Percentiles rank a stretch among this genome's conserved stretches.
Conservation (phyloP, 2,797 vertebrate species). For the Chrosomus eos region DNA sequence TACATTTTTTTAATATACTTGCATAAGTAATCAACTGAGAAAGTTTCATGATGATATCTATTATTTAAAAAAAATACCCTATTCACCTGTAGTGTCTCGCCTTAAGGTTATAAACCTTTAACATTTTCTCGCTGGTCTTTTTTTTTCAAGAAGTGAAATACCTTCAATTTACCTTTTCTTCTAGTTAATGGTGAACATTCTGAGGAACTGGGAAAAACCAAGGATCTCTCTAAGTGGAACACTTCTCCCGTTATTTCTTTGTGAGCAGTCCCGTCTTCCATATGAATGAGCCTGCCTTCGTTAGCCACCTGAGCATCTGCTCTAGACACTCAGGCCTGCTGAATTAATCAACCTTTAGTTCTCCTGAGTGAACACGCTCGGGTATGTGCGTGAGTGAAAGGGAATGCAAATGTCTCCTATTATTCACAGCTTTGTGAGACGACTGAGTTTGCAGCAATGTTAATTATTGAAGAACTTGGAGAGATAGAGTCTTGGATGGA, state of each 20-base stretch:
- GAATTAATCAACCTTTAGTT: constrained; percentile 77
- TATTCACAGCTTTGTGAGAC: constrained; percentile 65
- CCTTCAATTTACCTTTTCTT: constrained; percentile 34
- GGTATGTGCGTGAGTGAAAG: constrained; percentile 57
- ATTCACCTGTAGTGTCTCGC: too few species aligned
- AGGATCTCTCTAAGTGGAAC: constrained; percentile 22
- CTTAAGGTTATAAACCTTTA: constrained; percentile 16
- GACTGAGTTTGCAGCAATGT: constrained; percentile 64
- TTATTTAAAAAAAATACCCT: too few species aligned
- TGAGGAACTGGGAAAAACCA: constrained; percentile 1
- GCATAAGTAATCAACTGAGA: too few species aligned
- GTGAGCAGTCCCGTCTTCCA: constrained; percentile 29
- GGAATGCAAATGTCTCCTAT: constrained; percentile 74
- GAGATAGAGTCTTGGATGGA: constrained; percentile 55
- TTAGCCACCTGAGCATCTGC: constrained; percentile 65
- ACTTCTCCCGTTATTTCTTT: constrained; percentile 40
- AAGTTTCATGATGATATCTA: too few species aligned
- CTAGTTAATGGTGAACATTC: constrained; percentile 26
- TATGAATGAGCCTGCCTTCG: constrained; percentile 55
- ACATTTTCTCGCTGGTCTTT: background rate
- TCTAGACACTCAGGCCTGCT: constrained; percentile 68
- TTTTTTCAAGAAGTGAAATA: constrained; percentile 19
- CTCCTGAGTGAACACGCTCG: constrained; percentile 62
- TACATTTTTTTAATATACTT: too few species aligned
- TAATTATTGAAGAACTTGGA: constrained; percentile 70